Evolutionary conservation across 2,888 invertebrate genomes (phyloP).

Genomic region (Metellina segmentata): DNA sequence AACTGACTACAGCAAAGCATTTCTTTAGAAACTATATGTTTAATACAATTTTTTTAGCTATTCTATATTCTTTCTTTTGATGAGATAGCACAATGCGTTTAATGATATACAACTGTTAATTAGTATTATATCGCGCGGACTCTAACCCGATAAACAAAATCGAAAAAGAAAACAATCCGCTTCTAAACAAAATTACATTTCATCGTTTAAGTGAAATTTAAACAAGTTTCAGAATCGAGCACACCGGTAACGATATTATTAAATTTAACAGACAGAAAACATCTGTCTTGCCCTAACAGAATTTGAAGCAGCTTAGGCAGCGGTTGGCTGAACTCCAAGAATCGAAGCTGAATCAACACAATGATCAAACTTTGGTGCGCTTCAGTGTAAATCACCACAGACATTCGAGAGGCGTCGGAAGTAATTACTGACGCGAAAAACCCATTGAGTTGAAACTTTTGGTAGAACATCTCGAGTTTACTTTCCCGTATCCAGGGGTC

Average conservation of each 20-base stretch:
- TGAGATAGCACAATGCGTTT: no score
- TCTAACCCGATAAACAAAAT: no score
- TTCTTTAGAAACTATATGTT: no score
- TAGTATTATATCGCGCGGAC: no score
- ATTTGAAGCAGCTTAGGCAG: background rate
- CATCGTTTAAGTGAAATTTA: background rate
- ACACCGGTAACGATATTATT: background rate
- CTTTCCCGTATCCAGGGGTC: constrained; percentile 6
- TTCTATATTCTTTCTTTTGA: no score
- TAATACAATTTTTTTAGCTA: no score
- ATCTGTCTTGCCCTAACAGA: background rate
- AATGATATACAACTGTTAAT: no score
- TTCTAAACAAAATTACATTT: no score
- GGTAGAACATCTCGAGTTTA: constrained; percentile 7
- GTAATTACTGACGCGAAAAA: constrained; percentile 20
- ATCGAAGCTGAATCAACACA: background rate
- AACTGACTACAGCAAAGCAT: no score
- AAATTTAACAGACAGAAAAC: background rate
- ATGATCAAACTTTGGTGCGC: background rate
- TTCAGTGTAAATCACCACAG: constrained; percentile 20
- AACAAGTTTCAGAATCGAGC: background rate
- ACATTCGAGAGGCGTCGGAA: constrained; percentile 15
- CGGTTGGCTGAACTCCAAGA: constrained; percentile 27
- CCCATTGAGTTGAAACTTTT: background rate
- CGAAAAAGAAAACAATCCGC: no score